Conservation (phyloP, 2,113 vertebrate genomes). For the Cavia aperea region DNA sequence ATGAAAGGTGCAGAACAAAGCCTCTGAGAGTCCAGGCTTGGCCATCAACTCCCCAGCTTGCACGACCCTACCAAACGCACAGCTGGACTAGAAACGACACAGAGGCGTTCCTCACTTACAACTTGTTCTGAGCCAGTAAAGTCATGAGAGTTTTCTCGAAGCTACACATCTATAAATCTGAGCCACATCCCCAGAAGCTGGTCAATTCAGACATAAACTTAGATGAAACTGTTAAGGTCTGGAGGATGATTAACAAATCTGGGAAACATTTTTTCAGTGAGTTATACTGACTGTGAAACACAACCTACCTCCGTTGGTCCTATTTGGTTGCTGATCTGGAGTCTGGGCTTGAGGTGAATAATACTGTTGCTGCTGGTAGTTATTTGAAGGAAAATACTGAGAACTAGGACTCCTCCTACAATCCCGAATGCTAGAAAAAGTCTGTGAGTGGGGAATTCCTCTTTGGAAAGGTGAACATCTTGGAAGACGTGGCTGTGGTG, state of each 20-base stretch:
- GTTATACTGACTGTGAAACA: not conserved
- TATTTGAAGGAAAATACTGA: slow-evolving; percentile 85
- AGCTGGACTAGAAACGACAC: too few relatives aligned
- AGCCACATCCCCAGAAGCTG: not conserved
- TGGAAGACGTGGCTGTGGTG: slow-evolving; percentile 90
- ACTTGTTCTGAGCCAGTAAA: not conserved
- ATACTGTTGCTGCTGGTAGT: slow-evolving; percentile 80
- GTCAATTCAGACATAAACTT: not conserved
- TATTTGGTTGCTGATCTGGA: slow-evolving; percentile 82
- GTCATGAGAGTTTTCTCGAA: not conserved
- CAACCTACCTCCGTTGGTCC: slow-evolving; percentile 84
- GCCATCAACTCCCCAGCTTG: not conserved
- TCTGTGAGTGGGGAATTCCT: slow-evolving; percentile 92
- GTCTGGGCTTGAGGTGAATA: slow-evolving; percentile 81
- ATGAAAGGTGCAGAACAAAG: not conserved
- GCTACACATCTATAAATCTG: not conserved
- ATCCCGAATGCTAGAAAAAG: slow-evolving; percentile 94
- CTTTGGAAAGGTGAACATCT: slow-evolving; percentile 88
- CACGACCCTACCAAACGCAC: rapidly evolving
- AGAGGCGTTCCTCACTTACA: not conserved
- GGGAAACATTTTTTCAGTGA: not conserved
- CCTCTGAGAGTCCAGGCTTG: rapidly evolving
- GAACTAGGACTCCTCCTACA: slow-evolving; percentile 87
- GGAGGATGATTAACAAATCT: not conserved
- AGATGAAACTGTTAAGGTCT: not conserved